These are phyloP conservation scores for Rhinogobius similis DNA, from an alignment of 2,113 vertebrate species.

Conservation along the genomic window DNA sequence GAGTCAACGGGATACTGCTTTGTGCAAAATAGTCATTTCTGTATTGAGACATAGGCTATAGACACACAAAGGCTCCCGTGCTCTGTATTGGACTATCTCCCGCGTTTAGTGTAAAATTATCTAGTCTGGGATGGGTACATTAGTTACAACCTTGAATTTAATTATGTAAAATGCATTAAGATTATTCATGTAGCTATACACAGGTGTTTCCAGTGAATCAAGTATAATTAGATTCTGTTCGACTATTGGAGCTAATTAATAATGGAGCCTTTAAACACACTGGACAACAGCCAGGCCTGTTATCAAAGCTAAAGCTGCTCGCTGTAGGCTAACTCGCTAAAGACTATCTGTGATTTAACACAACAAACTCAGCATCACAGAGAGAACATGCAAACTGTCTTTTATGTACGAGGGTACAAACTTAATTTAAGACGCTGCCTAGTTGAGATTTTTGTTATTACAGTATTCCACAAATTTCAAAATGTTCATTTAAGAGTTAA, in stretches of 20 bases:
- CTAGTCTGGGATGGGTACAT: background rate
- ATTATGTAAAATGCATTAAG: constrained; percentile 9
- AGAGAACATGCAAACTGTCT: too few species aligned
- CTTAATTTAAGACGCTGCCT: too few species aligned
- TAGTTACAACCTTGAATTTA: constrained; percentile 5
- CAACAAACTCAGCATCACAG: too few species aligned
- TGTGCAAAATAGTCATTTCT: constrained; percentile 46
- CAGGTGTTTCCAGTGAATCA: constrained; percentile 11
- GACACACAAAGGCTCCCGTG: constrained; percentile 25
- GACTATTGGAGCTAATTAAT: constrained; percentile 6
- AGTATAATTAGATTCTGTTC: constrained; percentile 3
- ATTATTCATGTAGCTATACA: constrained; percentile 2
- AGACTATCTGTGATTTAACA: background rate
- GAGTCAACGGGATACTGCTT: constrained; percentile 27
- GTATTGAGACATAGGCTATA: constrained; percentile 21
- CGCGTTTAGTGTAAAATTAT: constrained; percentile 10
- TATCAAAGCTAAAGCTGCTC: background rate
- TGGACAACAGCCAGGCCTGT: background rate
- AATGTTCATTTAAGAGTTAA: too few species aligned
- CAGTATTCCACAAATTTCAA: too few species aligned
- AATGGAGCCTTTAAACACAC: background rate
- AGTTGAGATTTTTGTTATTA: too few species aligned
- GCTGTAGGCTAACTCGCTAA: too few species aligned
- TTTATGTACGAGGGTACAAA: too few species aligned
- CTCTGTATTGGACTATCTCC: constrained; percentile 19